Conservation (phyloP, 2,113 vertebrate species). For the Saimiri boliviensis region DNA sequence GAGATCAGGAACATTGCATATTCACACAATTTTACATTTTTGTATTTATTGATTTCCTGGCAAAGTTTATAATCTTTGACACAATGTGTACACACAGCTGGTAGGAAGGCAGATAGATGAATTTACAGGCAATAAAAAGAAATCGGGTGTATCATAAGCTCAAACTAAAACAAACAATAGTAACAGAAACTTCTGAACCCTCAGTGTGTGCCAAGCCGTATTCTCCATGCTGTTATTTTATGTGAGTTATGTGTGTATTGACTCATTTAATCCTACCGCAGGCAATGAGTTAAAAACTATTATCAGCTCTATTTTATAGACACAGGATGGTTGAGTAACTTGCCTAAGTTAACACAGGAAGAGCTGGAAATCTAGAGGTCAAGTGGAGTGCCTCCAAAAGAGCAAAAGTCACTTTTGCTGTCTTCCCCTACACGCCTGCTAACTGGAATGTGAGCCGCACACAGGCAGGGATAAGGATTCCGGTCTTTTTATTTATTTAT, state of each 20-base stretch:
- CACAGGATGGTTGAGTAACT: not conserved
- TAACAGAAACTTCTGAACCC: not conserved
- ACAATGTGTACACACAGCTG: not conserved
- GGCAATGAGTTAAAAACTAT: not conserved
- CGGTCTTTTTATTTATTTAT: not conserved
- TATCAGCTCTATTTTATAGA: not conserved
- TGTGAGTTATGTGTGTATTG: not conserved
- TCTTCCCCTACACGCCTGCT: not conserved
- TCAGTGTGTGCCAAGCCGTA: not conserved
- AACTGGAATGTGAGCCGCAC: not conserved
- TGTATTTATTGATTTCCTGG: not conserved
- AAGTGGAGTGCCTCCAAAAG: not conserved
- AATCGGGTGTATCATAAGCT: not conserved
- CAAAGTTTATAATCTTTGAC: not conserved
- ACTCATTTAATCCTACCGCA: not conserved
- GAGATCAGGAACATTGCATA: not conserved
- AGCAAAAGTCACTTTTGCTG: not conserved
- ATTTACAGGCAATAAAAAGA: not conserved
- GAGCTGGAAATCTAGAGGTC: not conserved
- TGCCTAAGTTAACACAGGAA: not conserved
- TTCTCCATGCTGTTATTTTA: not conserved
- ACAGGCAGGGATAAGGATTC: fast-evolving
- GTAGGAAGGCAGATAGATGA: not conserved
- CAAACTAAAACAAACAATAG: not conserved
- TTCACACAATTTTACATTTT: not conserved